Percentiles rank a stretch among this genome's conserved stretches.
Evolutionary conservation across 2,113 vertebrate species (phyloP).

Genomic region (Hypocryptadius cinnamomeus): DNA sequence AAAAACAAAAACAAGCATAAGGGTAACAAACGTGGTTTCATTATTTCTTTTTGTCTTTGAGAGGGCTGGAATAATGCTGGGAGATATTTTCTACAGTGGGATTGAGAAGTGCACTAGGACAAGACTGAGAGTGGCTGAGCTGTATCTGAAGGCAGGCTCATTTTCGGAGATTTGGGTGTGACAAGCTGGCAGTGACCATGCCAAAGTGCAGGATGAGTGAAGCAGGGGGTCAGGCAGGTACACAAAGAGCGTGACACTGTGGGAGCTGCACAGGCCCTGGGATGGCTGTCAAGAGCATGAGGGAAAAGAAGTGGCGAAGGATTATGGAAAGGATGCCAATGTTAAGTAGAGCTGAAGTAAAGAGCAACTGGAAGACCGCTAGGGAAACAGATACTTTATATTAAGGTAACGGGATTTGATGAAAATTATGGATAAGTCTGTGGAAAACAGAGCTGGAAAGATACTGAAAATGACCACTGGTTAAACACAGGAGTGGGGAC

Average conservation of each 20-base stretch:
- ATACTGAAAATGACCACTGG: not conserved
- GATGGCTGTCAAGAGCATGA: rapidly evolving
- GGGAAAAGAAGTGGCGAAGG: not conserved
- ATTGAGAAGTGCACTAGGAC: not conserved
- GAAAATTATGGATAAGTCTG: not conserved
- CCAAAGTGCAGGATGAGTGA: not conserved
- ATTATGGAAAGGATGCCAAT: not conserved
- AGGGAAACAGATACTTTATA: not conserved
- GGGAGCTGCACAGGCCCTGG: not conserved
- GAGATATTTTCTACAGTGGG: not conserved
- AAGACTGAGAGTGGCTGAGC: not conserved
- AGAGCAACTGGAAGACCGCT: not conserved
- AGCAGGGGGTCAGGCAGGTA: not conserved
- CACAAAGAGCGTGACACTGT: rapidly evolving
- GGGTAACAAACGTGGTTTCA: not conserved
- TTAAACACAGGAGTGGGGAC: not conserved
- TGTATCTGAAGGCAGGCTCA: not conserved
- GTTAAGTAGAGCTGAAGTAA: not conserved
- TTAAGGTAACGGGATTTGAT: not conserved
- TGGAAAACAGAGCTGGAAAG: not conserved
- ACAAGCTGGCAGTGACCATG: not conserved
- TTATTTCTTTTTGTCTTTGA: not conserved
- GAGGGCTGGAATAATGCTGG: not conserved
- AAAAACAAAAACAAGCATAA: not conserved
- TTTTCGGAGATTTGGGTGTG: not conserved